phyloP scores from a whole-genome alignment of 2,888 invertebrate species.

The Hyposoter dolosus region DNA sequence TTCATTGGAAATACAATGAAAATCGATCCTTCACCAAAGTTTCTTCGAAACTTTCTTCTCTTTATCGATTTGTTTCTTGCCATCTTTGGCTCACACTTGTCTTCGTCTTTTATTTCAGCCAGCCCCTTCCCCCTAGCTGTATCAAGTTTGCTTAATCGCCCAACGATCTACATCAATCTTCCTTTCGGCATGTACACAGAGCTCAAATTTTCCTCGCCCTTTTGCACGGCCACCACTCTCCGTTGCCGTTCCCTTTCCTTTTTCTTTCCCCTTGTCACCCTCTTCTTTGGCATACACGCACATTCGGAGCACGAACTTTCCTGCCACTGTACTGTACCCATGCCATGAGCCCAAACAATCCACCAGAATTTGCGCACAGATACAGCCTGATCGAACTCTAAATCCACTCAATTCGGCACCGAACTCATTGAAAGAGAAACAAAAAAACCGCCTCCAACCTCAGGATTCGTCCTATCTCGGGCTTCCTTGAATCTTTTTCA shows the following conservation, averaged over 20 bases:
- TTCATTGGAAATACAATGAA: too few species aligned
- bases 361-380: not conserved
- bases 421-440: not conserved
- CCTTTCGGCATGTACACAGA: conserved; percentile 24
- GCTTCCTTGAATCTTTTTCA: not conserved
- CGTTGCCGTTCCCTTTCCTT: conserved; percentile 13
- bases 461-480: not conserved
- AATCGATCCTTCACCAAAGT: not conserved
- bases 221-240: not conserved
- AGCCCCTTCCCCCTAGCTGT: not conserved
- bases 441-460: not conserved
- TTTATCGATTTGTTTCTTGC: conserved; percentile 27
- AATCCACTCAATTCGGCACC: not conserved
- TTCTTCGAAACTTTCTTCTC: conserved; percentile 17
- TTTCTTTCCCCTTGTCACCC: not conserved
- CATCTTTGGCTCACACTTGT: conserved; percentile 10
- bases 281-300: conserved; percentile 1
- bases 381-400: not conserved
- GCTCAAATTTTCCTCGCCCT: conserved; percentile 13
- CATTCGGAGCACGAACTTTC: conserved; percentile 5
- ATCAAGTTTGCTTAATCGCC: conserved; percentile 31
- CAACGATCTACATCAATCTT: conserved; percentile 53
- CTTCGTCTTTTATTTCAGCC: conserved; percentile 1
- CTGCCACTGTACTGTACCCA: not conserved
- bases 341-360: not conserved